Percentiles rank a stretch among this genome's conserved stretches.
Conservation (phyloP, 1,140 invertebrate species). For the Caerostris extrusa region DNA sequence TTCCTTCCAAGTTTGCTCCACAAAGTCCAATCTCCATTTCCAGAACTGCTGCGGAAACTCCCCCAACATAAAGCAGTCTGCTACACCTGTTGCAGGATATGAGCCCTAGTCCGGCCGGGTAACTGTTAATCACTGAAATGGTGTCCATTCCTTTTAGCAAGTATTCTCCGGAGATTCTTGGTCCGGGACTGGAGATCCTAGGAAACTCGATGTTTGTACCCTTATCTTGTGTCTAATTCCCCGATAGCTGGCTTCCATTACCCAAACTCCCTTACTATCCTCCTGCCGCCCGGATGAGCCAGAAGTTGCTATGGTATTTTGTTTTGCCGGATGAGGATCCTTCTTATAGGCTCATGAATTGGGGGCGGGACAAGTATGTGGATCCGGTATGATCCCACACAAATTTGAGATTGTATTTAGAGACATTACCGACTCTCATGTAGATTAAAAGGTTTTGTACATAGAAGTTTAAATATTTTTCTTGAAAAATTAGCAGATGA, state of each 20-base stretch:
- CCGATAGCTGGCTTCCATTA: slow-evolving; percentile 46
- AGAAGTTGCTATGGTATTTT: slow-evolving; percentile 55
- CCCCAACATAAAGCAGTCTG: background rate
- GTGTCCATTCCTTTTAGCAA: slow-evolving; percentile 50
- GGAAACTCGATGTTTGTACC: slow-evolving; percentile 61
- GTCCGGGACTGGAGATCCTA: background rate
- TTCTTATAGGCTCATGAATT: slow-evolving; percentile 10
- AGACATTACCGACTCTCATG: too few relatives aligned
- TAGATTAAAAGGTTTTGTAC: too few relatives aligned
- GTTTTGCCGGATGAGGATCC: slow-evolving; percentile 20
- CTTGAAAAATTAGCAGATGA: too few relatives aligned
- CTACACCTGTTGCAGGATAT: slow-evolving; percentile 1
- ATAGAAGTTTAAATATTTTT: too few relatives aligned
- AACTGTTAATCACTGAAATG: slow-evolving; percentile 68
- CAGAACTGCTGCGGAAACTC: background rate
- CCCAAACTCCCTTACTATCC: background rate
- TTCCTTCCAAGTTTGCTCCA: too few relatives aligned
- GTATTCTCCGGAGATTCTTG: slow-evolving; percentile 1
- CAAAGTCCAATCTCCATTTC: background rate
- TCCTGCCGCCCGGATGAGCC: slow-evolving; percentile 1
- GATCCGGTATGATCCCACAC: background rate
- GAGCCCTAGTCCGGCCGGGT: background rate
- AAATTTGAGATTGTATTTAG: too few relatives aligned
- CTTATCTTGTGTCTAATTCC: slow-evolving; percentile 47
- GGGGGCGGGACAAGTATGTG: background rate